These are phyloP conservation scores for Arnoldichthys spilopterus DNA, from an alignment of 2,797 vertebrate genomes.

Conservation along the genomic window DNA sequence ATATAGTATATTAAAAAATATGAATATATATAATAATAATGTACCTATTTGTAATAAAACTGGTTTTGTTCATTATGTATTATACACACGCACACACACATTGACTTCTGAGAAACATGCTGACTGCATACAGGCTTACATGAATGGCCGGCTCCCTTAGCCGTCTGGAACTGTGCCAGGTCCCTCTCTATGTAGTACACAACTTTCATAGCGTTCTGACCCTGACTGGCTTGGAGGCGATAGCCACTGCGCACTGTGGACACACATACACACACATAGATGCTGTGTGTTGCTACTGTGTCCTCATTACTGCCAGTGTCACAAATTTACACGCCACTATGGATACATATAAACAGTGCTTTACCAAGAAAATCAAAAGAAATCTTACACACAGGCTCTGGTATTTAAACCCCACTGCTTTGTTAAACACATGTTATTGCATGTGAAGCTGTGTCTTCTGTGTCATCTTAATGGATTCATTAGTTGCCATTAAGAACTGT, in stretches of 20 bases:
- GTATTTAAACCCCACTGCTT: not conserved
- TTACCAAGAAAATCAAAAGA: not conserved
- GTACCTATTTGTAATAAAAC: no score
- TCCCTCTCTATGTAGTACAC: conserved; percentile 93
- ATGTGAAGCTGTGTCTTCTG: not conserved
- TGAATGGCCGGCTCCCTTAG: conserved; percentile 85
- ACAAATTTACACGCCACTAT: conserved; percentile 14
- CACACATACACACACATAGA: conserved; percentile 59
- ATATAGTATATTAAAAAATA: no score
- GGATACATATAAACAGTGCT: not conserved
- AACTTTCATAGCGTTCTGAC: conserved; percentile 91
- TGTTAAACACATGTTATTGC: not conserved
- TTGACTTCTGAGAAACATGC: conserved; percentile 38
- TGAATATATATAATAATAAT: no score
- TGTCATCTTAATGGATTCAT: not conserved
- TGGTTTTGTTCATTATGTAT: no score
- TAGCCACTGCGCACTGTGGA: conserved; percentile 88
- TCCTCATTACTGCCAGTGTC: not conserved
- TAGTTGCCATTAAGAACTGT: not conserved
- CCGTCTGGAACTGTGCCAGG: conserved; percentile 86
- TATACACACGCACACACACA: no score
- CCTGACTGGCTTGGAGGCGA: conserved; percentile 87
- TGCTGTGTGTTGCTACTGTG: conserved; percentile 42
- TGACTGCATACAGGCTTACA: conserved; percentile 81
- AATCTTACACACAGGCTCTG: not conserved